phyloP scores from a whole-genome alignment of 2,113 vertebrate genomes.

The Apodemus speciosus region DNA sequence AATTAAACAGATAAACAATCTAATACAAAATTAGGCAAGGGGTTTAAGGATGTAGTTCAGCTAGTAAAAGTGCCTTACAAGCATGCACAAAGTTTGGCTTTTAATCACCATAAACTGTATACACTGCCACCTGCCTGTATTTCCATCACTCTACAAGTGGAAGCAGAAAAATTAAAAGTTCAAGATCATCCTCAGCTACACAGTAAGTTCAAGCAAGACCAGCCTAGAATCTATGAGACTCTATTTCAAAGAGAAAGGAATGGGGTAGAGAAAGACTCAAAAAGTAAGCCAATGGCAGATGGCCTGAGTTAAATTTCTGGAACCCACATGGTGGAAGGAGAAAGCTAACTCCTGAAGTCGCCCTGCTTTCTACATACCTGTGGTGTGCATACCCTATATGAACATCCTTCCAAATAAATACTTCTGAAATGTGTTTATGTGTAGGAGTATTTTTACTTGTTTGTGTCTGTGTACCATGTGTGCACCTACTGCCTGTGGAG shows the following conservation, averaged over 20 bases:
- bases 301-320: neutral
- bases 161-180: neutral
- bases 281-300: neutral
- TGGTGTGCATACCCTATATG: neutral
- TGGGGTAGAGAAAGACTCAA: neutral
- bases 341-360: neutral
- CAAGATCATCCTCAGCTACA: neutral
- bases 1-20: slow-evolving; percentile 20
- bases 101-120: neutral
- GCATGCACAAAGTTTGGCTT: neutral
- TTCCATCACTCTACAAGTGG: neutral
- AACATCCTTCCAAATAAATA: neutral
- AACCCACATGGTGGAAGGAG: neutral
- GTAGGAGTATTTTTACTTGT: neutral
- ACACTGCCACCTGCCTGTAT: neutral
- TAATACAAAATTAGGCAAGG: neutral
- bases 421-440: neutral
- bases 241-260: neutral
- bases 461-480: neutral
- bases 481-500: neutral
- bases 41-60: neutral
- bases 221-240: neutral
- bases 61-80: neutral
- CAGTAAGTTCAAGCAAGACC: neutral
- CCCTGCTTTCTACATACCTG: neutral